A percentile compares a stretch with the other conserved stretches of the same genome.
Evolutionary conservation across 2,113 vertebrate genomes (phyloP).

Genomic region (Grus americana): DNA sequence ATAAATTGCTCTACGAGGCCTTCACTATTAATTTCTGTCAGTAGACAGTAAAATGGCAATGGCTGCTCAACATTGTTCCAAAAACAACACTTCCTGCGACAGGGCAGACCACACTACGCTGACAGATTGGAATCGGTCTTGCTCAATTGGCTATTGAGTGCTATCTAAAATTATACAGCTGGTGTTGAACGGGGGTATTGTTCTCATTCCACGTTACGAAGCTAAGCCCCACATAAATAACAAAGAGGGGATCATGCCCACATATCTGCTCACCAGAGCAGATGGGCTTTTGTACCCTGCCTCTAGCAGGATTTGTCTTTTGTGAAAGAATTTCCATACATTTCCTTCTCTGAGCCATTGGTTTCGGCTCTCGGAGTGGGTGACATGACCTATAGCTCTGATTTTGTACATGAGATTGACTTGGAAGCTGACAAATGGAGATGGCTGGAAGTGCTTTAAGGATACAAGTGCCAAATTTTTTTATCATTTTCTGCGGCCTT

Average conservation of each 20-base stretch:
- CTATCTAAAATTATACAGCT: conserved; percentile 75
- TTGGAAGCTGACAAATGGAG: background rate
- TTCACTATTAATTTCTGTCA: conserved; percentile 86
- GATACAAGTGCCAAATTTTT: background rate
- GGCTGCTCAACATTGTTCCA: conserved; percentile 80
- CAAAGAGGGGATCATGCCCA: conserved; percentile 15
- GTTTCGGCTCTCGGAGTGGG: background rate
- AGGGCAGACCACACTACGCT: conserved; percentile 81
- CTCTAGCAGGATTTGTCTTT: background rate
- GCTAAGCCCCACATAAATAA: conserved; percentile 34
- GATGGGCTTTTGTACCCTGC: background rate
- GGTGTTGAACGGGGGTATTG: conserved; percentile 69
- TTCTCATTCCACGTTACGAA: conserved; percentile 58
- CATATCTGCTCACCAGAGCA: background rate
- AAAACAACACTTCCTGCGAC: conserved; percentile 85
- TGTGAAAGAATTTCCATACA: conserved; percentile 11
- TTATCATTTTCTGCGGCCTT: background rate
- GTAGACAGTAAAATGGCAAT: conserved; percentile 84
- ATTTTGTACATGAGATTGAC: background rate
- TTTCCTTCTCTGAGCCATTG: background rate
- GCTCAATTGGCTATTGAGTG: conserved; percentile 72
- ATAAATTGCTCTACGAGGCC: conserved; percentile 80
- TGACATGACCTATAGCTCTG: background rate
- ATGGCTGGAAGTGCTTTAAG: background rate
- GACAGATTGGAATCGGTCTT: conserved; percentile 83